Conservation (phyloP, 23 tunicate species). For the Aplidium turbinatum region DNA sequence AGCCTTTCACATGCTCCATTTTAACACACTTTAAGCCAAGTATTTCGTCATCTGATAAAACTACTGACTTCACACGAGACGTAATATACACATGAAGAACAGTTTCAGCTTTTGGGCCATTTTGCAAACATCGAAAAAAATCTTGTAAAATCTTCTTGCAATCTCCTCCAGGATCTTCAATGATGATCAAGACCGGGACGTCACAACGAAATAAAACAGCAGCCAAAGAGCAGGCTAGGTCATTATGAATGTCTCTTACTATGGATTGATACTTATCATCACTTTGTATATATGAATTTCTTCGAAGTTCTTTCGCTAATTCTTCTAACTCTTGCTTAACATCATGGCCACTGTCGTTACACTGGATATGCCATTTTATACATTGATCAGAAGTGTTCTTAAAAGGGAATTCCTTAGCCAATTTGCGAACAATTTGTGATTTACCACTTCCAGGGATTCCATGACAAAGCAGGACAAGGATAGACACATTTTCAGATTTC, state of each 20-base stretch:
- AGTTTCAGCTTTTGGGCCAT: neutral
- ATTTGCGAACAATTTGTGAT: constrained; percentile 29
- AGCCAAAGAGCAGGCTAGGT: constrained; percentile 24
- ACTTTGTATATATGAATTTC: neutral
- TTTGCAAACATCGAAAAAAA: neutral
- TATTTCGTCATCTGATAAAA: neutral
- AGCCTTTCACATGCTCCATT: constrained; percentile 25
- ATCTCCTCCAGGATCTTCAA: constrained; percentile 28
- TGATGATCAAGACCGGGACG: constrained; percentile 29
- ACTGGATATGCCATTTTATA: constrained; percentile 64
- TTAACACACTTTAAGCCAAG: neutral
- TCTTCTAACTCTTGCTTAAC: constrained; percentile 22
- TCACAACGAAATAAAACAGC: constrained; percentile 4
- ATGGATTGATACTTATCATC: constrained; percentile 6
- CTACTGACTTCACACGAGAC: neutral
- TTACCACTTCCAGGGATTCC: constrained; percentile 67
- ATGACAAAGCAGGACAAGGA: constrained; percentile 22
- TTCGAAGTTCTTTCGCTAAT: constrained; percentile 21
- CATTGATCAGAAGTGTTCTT: neutral
- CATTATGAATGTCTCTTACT: neutral
- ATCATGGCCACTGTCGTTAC: constrained; percentile 45
- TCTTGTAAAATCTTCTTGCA: neutral
- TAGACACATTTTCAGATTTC: neutral
- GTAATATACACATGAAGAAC: constrained; percentile 43
- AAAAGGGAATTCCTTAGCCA: constrained; percentile 17